Evolutionary conservation across 1,140 invertebrate genomes (phyloP).

Genomic region (Mizuhopecten yessoensis): DNA sequence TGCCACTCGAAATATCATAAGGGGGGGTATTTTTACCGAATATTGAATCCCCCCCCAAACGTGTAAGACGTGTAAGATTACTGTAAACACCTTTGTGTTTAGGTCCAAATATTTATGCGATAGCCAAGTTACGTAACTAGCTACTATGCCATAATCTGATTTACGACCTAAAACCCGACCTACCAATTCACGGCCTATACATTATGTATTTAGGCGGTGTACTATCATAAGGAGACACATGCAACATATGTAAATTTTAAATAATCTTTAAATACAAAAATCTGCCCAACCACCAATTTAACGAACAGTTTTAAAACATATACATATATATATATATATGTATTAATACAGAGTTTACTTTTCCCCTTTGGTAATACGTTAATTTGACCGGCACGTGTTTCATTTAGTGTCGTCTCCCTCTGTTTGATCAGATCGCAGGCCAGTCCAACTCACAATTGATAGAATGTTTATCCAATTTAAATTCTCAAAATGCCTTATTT

Average conservation of each 20-base stretch:
- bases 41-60: too few species aligned
- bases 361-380: neutral
- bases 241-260: neutral
- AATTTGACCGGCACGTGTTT: conserved; percentile 11
- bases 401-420: neutral
- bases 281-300: neutral
- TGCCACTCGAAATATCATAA: too few species aligned
- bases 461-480: neutral
- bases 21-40: too few species aligned
- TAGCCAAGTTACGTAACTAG: too few species aligned
- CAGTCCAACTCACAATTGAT: conserved; percentile 2
- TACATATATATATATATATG: too few species aligned
- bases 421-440: neutral
- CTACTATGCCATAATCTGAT: too few species aligned
- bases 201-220: neutral
- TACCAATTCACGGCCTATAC: neutral
- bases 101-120: too few species aligned
- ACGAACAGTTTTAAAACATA: too few species aligned
- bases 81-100: too few species aligned
- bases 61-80: too few species aligned
- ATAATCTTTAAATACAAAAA: neutral
- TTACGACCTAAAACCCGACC: neutral
- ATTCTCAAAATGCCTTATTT: conserved; percentile 27
- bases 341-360: too few species aligned
- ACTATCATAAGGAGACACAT: neutral